These are phyloP conservation scores for Bombus consobrinus DNA, from an alignment of 1,140 invertebrate species.

Conservation along the genomic window DNA sequence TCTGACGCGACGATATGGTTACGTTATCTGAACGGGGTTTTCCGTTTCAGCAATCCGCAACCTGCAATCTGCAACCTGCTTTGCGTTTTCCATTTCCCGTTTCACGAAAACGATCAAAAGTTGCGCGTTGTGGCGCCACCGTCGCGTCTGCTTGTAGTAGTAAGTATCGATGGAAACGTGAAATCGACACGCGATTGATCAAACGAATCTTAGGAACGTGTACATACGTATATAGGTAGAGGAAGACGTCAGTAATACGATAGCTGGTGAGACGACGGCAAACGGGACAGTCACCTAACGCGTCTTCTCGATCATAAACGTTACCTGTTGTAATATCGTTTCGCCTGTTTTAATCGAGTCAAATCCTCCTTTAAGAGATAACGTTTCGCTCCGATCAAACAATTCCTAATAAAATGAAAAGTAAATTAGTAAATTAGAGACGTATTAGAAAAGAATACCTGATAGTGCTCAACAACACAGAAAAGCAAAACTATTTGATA, in stretches of 20 bases:
- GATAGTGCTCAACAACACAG: no score
- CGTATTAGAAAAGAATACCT: not conserved
- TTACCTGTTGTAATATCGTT: conserved; percentile 82
- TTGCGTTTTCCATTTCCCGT: not conserved
- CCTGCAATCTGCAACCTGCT: not conserved
- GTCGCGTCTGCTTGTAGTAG: not conserved
- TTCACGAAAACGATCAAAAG: not conserved
- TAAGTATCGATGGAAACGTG: not conserved
- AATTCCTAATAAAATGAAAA: conserved; percentile 81
- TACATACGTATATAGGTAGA: conserved; percentile 10
- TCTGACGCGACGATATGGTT: not conserved
- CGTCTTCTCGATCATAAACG: not conserved
- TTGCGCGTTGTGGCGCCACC: no score
- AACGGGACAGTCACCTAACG: no score
- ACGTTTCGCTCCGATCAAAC: conserved; percentile 83
- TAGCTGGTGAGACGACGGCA: not conserved
- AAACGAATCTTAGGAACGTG: conserved; percentile 49
- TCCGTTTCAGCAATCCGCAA: not conserved
- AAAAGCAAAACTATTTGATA: not conserved
- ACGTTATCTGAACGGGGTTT: not conserved
- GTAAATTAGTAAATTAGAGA: not conserved
- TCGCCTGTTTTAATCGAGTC: conserved; percentile 80
- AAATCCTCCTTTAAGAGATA: conserved; percentile 85
- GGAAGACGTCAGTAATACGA: not conserved
- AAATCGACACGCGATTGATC: conserved; percentile 57